Base-by-base conservation (phyloP, 2,797 vertebrate genomes). In the Microctenopoma lineatum region DNA sequence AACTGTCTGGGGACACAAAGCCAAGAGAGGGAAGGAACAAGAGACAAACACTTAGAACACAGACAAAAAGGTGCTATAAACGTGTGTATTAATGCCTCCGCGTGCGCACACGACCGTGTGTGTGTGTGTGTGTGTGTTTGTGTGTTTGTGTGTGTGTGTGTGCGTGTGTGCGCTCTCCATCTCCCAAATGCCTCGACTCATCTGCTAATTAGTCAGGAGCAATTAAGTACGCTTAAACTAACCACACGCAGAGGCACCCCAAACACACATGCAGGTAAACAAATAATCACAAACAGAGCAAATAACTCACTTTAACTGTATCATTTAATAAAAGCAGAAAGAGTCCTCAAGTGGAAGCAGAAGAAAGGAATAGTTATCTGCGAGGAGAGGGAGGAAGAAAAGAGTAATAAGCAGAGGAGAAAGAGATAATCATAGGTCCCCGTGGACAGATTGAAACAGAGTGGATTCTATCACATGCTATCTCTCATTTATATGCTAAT, bases 401-500 rank as follows among this genome's bases (percentile, higher is more conserved):
- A 59, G 53, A 83, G 81, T 76, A 77, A 84, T 75, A 81, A 76
- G 53, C 65, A 84, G 65, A 79, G 59, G 79, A 85, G 84, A 82
- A 83, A 75, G 84, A 87, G 84, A 79, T 86, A 88, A 90, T 91
- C 88, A 85, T 70, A 80, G 80, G 73, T 90, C 90, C 89, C 91
- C 73, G 63, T 75, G 87, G 91, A 85, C 85, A 89, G 74, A 94
- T 95, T 83, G 84, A 83, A 79, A 86, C 81, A 68, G 86, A 88
- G 81, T 63, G 87, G 87, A 90, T 94, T 95, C 93, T 92, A 93
- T 95, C 94, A 93, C 93, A 93, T 92, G 92, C 92, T 76, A 88
- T 75, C 90, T 94, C 94, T 96, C 95, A 96, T 96, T 96, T 96
- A 96, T 95, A 96, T 96, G 95, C 94, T 96, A 96, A 96, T 95